Evolutionary conservation across 2,797 vertebrate species (phyloP).

Genomic region (Cichlasoma orientale): DNA sequence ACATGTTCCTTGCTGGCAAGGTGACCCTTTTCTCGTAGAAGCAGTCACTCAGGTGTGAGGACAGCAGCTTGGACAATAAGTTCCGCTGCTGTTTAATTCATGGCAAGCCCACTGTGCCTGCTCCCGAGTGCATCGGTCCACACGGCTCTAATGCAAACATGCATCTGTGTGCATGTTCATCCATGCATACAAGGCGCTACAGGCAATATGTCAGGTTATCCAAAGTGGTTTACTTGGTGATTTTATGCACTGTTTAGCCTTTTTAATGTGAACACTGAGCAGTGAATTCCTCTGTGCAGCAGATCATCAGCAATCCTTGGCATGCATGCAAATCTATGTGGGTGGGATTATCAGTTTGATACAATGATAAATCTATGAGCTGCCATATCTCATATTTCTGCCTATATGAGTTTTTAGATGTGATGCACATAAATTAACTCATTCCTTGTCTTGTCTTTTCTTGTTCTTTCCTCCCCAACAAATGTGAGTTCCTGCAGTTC

Average conservation of each 20-base stretch:
- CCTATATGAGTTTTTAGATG: background rate
- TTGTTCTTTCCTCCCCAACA: background rate
- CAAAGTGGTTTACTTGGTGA: slow-evolving; percentile 35
- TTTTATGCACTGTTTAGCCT: slow-evolving; percentile 48
- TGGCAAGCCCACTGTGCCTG: background rate
- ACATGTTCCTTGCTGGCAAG: slow-evolving; percentile 29
- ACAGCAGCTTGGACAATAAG: slow-evolving; percentile 21
- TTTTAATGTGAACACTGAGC: slow-evolving; percentile 39
- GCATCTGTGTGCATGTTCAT: slow-evolving; percentile 26
- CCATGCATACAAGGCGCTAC: slow-evolving; percentile 6
- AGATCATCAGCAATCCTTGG: slow-evolving; percentile 33
- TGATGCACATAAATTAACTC: background rate
- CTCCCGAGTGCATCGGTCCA: background rate
- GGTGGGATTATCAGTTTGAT: slow-evolving; percentile 72
- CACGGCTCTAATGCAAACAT: background rate
- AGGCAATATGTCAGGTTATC: slow-evolving; percentile 17
- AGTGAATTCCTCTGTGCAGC: slow-evolving; percentile 24
- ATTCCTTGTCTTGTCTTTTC: background rate
- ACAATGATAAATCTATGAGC: slow-evolving; percentile 36
- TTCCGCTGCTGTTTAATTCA: slow-evolving; percentile 19
- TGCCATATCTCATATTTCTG: slow-evolving; percentile 17
- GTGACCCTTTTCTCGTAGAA: slow-evolving; percentile 32
- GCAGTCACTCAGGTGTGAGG: slow-evolving; percentile 19
- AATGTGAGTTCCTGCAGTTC: background rate
- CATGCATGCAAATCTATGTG: slow-evolving; percentile 64